phyloP scores from a whole-genome alignment of 1,140 invertebrate species.

The Drosophila biarmipes region DNA sequence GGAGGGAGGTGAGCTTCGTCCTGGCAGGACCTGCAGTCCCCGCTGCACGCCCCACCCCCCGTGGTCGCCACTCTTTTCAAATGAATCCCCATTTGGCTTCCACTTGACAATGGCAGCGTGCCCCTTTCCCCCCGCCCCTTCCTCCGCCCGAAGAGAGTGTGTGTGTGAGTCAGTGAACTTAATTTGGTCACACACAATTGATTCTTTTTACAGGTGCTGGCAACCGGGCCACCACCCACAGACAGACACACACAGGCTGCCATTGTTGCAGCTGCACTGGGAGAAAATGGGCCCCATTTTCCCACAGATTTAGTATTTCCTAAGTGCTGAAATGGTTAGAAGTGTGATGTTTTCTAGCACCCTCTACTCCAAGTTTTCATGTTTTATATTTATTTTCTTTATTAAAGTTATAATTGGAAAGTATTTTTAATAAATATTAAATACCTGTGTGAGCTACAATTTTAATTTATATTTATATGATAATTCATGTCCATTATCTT shows the following conservation, averaged over 20 bases:
- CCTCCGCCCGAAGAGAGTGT: background rate
- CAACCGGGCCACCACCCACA: constrained; percentile 16
- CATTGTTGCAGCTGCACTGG: constrained; percentile 48
- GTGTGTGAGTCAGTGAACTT: constrained; percentile 72
- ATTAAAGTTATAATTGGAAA: too few relatives aligned
- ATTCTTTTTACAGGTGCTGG: constrained; percentile 74
- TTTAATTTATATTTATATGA: too few relatives aligned
- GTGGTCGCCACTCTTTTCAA: constrained; percentile 67
- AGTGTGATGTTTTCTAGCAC: too few relatives aligned
- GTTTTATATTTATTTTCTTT: too few relatives aligned
- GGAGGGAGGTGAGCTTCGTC: background rate
- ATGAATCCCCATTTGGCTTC: constrained; percentile 77
- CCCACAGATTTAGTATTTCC: background rate
- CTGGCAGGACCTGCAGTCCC: constrained; percentile 26
- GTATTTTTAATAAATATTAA: too few relatives aligned
- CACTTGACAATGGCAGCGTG: constrained; percentile 72
- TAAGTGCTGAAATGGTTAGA: too few relatives aligned
- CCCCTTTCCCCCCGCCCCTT: background rate
- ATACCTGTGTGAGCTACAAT: too few relatives aligned
- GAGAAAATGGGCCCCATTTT: background rate
- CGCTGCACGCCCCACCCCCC: constrained; percentile 12
- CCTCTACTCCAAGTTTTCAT: too few relatives aligned
- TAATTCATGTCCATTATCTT: too few relatives aligned
- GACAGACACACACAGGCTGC: constrained; percentile 19
- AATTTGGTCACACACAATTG: constrained; percentile 82